Evolutionary conservation across 2,113 vertebrate genomes (phyloP).

Genomic region (Myotis yumanensis): DNA sequence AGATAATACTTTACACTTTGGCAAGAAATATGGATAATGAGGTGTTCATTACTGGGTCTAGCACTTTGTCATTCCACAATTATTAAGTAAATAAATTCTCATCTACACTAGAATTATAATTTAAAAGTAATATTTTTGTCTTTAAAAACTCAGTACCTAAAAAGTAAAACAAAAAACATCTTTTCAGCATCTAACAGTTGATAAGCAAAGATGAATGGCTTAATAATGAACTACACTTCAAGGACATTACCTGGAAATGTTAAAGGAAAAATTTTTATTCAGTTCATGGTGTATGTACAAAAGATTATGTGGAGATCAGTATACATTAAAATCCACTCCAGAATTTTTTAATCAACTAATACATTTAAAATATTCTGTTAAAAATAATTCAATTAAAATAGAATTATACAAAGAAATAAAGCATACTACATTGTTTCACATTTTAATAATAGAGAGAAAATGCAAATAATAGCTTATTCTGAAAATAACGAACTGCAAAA

Average conservation of each 20-base stretch:
- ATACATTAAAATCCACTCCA: background rate
- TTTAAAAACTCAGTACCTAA: background rate
- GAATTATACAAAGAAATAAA: conserved; percentile 29
- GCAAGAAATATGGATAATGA: background rate
- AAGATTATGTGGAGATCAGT: background rate
- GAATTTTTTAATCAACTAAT: background rate
- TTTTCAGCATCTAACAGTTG: background rate
- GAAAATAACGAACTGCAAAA: background rate
- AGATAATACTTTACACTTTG: background rate
- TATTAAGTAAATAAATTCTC: conserved; percentile 18
- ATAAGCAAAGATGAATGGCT: background rate
- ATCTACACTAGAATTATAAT: conserved; percentile 6
- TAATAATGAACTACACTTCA: background rate
- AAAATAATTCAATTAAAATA: conserved; percentile 26
- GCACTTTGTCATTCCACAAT: conserved; percentile 23
- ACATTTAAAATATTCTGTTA: background rate
- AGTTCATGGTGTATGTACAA: background rate
- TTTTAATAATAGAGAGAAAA: background rate
- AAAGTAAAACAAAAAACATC: conserved; percentile 12
- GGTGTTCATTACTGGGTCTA: background rate
- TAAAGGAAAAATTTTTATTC: conserved; percentile 25
- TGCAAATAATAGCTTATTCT: background rate
- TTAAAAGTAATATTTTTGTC: conserved; percentile 15
- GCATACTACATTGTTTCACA: background rate
- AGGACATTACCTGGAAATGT: background rate